A percentile compares a stretch with the other conserved stretches of the same genome.
phyloP scores from a whole-genome alignment of 2,113 vertebrate species.

The Alligator sinensis region DNA sequence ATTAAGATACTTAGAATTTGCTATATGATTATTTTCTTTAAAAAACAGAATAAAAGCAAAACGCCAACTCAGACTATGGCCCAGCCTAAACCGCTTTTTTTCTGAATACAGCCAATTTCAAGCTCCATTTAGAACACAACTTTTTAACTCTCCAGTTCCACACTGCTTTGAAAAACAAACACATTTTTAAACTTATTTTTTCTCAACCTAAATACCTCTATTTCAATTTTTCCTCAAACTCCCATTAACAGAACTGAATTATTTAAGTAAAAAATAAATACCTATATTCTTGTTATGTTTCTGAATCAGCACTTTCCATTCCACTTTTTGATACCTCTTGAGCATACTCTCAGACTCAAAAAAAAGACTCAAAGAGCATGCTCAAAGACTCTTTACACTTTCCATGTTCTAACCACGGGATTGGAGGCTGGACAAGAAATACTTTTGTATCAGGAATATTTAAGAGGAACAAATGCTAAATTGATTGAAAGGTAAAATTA shows the following conservation, averaged over 20 bases:
- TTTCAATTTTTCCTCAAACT: background rate
- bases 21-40: background rate
- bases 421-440: conserved; percentile 1
- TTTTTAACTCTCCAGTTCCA: background rate
- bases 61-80: background rate
- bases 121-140: background rate
- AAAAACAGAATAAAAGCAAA: background rate
- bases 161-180: background rate
- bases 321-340: background rate
- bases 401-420: background rate
- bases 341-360: background rate
- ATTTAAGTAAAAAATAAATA: background rate
- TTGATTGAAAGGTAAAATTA: background rate
- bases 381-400: background rate
- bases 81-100: background rate
- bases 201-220: background rate
- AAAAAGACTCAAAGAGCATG: background rate
- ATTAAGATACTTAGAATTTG: background rate
- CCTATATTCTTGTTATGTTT: background rate
- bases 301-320: conserved; percentile 15
- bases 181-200: background rate
- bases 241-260: background rate
- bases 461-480: background rate
- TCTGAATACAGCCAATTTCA: background rate
- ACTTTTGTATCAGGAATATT: background rate